Evolutionary conservation across 2,797 vertebrate species (phyloP), one percentile per base, ranked within the genome.

Genomic region (Sebastes taczanowskii): DNA sequence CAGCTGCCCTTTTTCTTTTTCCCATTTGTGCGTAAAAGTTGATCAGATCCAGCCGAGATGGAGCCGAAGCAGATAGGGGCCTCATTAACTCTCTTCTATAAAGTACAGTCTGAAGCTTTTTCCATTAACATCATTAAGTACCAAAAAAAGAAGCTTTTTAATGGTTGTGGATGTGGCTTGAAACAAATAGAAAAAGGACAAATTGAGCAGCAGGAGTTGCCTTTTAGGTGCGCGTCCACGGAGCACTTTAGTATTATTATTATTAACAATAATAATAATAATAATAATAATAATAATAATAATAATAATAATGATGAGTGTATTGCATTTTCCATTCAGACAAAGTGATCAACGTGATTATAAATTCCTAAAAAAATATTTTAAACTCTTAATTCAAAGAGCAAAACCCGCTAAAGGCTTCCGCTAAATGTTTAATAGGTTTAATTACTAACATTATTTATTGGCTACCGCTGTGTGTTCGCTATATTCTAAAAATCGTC

Each of bases 1-100:
- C 35, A 38, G 35, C 35, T 6, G 22, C 29, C 5, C 8, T 20
- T 14, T 55, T 71, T 35, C 4, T 69, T 35, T 71, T 2, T 16
- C 6, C 42, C 42, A 23, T 66, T 8, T 38, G 8, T 71, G 53
- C 46, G n/a, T 71, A 68, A 81, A 86, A 65, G 72, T 75, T 76
- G 23, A 29, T 27, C 3, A 55, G 34, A 73, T 23, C 13, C 7
- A 10, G 2, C 46, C 4, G n/a, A 46, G 14, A 13, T 52, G 27
- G 49, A 42, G 38, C 38, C 14, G 32, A 27, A 34, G 0, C 11
- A 68, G 35, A 13, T 38, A 5, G 32, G 16, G 32, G 14, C 6
- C 67, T 34, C 14, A 13, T 66, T 23, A 62, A 23, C 18, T 63
- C 5, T 23, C 2, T 7, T 29, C 16, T 46, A 16, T n/a, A n/a